These are phyloP conservation scores for Junonia oenone DNA, from an alignment of 2,888 invertebrate species.

Conservation along the genomic window DNA sequence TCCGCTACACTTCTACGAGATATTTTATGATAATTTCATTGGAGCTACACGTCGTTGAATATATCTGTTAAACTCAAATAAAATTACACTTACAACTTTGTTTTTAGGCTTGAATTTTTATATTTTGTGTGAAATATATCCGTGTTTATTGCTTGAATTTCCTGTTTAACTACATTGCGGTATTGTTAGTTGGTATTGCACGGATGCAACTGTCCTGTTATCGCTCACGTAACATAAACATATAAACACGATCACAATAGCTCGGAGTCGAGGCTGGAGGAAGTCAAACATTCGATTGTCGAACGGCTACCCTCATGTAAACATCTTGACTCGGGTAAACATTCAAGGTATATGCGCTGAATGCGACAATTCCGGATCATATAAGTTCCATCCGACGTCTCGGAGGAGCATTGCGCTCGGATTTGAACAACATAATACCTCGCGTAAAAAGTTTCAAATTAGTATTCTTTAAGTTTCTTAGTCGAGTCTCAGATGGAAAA, in stretches of 20 bases:
- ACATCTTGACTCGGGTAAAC: slow-evolving; percentile 39
- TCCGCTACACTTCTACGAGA: slow-evolving; percentile 54
- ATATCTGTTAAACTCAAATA: slow-evolving; percentile 28
- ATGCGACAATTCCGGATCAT: slow-evolving; percentile 26
- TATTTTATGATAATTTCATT: slow-evolving; percentile 67
- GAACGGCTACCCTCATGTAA: slow-evolving; percentile 40
- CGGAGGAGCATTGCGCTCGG: slow-evolving; percentile 29
- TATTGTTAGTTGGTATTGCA: slow-evolving; percentile 25
- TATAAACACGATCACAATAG: slow-evolving; percentile 53
- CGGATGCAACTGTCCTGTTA: slow-evolving; percentile 40
- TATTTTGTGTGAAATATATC: not conserved
- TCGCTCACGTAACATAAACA: slow-evolving; percentile 44
- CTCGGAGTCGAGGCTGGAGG: slow-evolving; percentile 43
- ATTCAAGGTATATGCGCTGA: slow-evolving; percentile 26
- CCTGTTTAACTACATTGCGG: slow-evolving; percentile 3
- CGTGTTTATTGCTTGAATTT: not conserved
- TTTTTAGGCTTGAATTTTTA: not conserved
- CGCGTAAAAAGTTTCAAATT: not conserved
- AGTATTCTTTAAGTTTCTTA: slow-evolving; percentile 2
- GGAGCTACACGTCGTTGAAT: slow-evolving; percentile 46
- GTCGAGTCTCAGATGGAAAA: not conserved
- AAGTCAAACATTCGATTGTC: slow-evolving; percentile 64
- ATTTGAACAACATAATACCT: not conserved
- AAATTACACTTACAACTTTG: not conserved
- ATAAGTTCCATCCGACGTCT: slow-evolving; percentile 37